These are phyloP conservation scores for Steinernema feltiae DNA, from an alignment of 1,140 invertebrate genomes.

Conservation along the genomic window DNA sequence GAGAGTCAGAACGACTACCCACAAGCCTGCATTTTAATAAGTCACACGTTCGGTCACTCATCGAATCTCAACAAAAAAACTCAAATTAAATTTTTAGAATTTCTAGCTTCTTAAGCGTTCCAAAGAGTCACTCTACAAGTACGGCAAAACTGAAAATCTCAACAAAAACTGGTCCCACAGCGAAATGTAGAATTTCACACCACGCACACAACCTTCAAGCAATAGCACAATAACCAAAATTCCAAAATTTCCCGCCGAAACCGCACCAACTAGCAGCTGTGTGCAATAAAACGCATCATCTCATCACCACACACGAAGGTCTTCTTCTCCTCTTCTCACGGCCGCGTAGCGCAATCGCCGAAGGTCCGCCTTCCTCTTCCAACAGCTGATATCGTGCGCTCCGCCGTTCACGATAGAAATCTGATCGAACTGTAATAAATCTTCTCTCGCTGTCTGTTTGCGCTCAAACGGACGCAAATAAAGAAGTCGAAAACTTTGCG, in stretches of 20 bases:
- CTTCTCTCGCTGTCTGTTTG: too few species aligned
- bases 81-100: too few species aligned
- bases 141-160: too few species aligned
- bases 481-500: background rate
- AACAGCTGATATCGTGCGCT: background rate
- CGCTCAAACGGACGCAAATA: slow-evolving; percentile 9
- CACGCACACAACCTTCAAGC: background rate
- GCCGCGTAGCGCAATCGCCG: too few species aligned
- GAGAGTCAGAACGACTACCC: too few species aligned
- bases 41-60: too few species aligned
- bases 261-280: background rate
- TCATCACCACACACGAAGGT: background rate
- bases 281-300: slow-evolving; percentile 33
- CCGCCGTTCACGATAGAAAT: background rate
- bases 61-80: too few species aligned
- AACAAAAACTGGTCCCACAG: too few species aligned
- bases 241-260: background rate
- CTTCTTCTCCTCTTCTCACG: too few species aligned
- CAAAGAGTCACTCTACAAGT: too few species aligned
- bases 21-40: too few species aligned
- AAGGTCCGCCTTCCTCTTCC: background rate
- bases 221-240: background rate
- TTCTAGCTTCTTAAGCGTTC: too few species aligned
- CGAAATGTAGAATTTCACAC: background rate
- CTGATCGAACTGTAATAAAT: slow-evolving; percentile 15